Evolutionary conservation across 2,888 invertebrate species (phyloP).

Genomic region (Melipona beecheii): DNA sequence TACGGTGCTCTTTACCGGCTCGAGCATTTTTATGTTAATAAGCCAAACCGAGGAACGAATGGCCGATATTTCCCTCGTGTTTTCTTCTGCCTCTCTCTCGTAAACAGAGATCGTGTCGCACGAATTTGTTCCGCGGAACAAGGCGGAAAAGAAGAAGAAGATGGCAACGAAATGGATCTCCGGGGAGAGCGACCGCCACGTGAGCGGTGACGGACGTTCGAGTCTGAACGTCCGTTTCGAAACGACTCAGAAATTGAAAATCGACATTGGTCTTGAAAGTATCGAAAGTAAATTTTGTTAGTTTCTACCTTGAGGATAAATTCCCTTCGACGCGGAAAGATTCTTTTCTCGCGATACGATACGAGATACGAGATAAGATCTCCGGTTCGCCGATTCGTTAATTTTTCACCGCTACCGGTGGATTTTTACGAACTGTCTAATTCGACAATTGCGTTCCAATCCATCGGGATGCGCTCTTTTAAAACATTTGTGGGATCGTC

Average conservation of each 20-base stretch:
- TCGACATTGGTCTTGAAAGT: too few species aligned
- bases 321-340: neutral
- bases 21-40: slow-evolving; percentile 81
- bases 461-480: neutral
- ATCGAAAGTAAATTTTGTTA: too few species aligned
- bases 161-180: slow-evolving; percentile 57
- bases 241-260: too few species aligned
- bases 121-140: slow-evolving; percentile 76
- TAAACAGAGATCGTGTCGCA: slow-evolving; percentile 73
- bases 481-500: slow-evolving; percentile 22
- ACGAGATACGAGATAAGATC: slow-evolving; percentile 15
- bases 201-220: too few species aligned
- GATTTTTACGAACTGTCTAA: slow-evolving; percentile 10
- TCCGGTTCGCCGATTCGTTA: neutral
- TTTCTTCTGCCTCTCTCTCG: slow-evolving; percentile 34
- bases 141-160: slow-evolving; percentile 55
- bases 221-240: too few species aligned
- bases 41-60: slow-evolving; percentile 63
- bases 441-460: slow-evolving; percentile 4
- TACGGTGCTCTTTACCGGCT: slow-evolving; percentile 74
- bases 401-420: neutral
- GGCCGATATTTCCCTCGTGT: slow-evolving; percentile 13
- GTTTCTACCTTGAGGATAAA: too few species aligned
- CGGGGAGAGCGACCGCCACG: slow-evolving; percentile 67
- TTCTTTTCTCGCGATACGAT: slow-evolving; percentile 31